These are phyloP conservation scores for Imbricaverruca yamaguchii DNA, from an alignment of 2,888 invertebrate species.

Conservation along the genomic window DNA sequence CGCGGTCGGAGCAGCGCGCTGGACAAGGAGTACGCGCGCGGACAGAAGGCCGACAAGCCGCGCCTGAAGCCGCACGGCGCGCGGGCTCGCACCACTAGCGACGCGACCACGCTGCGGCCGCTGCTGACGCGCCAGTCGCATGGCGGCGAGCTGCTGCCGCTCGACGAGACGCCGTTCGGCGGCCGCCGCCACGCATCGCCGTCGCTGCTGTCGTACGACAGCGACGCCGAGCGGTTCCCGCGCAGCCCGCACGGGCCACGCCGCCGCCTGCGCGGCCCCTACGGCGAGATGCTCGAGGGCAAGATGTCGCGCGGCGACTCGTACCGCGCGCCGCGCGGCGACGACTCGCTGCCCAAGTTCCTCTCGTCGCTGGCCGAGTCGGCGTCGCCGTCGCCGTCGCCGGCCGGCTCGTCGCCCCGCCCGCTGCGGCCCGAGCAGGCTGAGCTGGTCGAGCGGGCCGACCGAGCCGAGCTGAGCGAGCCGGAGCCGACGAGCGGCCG, in stretches of 20 bases:
- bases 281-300: constrained; percentile 23
- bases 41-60: not conserved
- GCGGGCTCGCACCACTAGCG: not conserved
- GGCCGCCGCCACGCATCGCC: not conserved
- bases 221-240: not conserved
- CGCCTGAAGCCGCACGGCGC: not conserved
- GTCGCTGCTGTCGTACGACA: constrained; percentile 7
- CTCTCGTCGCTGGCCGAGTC: not conserved
- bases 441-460: no score
- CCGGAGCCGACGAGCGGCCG: not conserved
- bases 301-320: constrained; percentile 21
- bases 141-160: not conserved
- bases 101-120: not conserved
- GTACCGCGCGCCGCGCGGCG: not conserved
- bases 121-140: not conserved
- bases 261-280: constrained; percentile 22
- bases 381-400: not conserved
- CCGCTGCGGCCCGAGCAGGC: not conserved
- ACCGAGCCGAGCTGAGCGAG: no score
- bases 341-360: not conserved
- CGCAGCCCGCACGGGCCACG: constrained; percentile 12
- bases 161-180: not conserved
- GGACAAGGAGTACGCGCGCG: not conserved
- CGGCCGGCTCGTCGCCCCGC: not conserved
- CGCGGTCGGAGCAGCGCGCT: not conserved